These are phyloP conservation scores for Pteria penguin DNA, from an alignment of 2,888 invertebrate genomes.

Conservation along the genomic window DNA sequence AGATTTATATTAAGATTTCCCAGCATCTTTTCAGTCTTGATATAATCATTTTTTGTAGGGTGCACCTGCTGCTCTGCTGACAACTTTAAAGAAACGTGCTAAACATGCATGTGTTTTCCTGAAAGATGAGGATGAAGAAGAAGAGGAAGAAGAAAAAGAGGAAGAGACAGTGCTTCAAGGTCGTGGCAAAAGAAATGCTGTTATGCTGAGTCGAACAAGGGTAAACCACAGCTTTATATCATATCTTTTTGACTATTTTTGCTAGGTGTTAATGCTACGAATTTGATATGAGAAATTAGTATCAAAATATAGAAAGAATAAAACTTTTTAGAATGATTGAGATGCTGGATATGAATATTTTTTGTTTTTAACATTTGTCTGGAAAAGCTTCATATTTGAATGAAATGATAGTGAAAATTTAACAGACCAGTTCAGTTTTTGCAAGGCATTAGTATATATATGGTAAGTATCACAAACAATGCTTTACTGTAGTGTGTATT, in stretches of 20 bases:
- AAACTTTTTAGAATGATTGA: background rate
- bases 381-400: too few relatives aligned
- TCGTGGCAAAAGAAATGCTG: slow-evolving; percentile 89
- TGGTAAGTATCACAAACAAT: too few relatives aligned
- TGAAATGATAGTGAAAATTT: too few relatives aligned
- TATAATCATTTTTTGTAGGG: slow-evolving; percentile 71
- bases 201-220: slow-evolving; percentile 94
- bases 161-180: slow-evolving; percentile 87
- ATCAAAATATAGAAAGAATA: too few relatives aligned
- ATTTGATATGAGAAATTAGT: background rate
- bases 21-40: too few relatives aligned
- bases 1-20: too few relatives aligned
- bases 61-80: slow-evolving; percentile 90
- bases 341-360: background rate
- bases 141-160: slow-evolving; percentile 86
- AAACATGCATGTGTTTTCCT: slow-evolving; percentile 97
- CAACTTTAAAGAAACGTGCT: slow-evolving; percentile 95
- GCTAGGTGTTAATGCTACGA: slow-evolving; percentile 20
- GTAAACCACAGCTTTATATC: too few relatives aligned
- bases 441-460: too few relatives aligned
- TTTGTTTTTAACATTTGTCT: too few relatives aligned
- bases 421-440: too few relatives aligned
- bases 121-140: slow-evolving; percentile 82
- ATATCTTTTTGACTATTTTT: too few relatives aligned
- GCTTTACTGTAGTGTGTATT: too few relatives aligned